Conservation (phyloP, 2,888 invertebrate genomes). For the Apamea anceps region DNA sequence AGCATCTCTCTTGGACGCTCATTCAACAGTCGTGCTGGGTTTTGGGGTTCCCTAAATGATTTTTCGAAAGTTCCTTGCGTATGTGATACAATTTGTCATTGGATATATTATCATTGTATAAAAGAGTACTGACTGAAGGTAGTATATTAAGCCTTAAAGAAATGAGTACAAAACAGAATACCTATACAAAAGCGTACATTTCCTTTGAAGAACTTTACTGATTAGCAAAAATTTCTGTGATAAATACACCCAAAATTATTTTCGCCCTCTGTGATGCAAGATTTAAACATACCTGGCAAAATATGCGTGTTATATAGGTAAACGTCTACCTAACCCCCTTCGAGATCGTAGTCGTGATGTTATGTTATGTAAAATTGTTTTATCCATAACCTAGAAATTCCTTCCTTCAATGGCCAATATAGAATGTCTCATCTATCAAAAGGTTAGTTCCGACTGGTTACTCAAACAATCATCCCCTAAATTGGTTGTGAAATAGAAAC, state of each 20-base stretch:
- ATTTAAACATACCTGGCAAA: neutral
- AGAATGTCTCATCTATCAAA: slow-evolving; percentile 10
- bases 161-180: neutral
- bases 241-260: neutral
- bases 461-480: slow-evolving; percentile 17
- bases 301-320: neutral
- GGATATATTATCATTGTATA: neutral
- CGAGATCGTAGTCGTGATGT: neutral
- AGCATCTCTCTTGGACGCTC: slow-evolving; percentile 61
- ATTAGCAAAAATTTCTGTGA: neutral
- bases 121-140: neutral
- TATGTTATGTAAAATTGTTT: neutral
- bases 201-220: neutral
- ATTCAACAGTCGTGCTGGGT: slow-evolving; percentile 57
- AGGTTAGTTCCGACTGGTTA: slow-evolving; percentile 35
- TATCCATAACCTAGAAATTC: neutral
- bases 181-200: neutral
- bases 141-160: neutral
- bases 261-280: neutral
- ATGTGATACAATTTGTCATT: neutral
- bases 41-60: slow-evolving; percentile 50
- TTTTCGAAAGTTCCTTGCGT: neutral
- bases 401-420: neutral
- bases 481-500: slow-evolving; percentile 33
- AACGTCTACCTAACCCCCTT: too few relatives aligned